phyloP scores from a whole-genome alignment of 1,140 invertebrate genomes.

The Theocolax elegans region DNA sequence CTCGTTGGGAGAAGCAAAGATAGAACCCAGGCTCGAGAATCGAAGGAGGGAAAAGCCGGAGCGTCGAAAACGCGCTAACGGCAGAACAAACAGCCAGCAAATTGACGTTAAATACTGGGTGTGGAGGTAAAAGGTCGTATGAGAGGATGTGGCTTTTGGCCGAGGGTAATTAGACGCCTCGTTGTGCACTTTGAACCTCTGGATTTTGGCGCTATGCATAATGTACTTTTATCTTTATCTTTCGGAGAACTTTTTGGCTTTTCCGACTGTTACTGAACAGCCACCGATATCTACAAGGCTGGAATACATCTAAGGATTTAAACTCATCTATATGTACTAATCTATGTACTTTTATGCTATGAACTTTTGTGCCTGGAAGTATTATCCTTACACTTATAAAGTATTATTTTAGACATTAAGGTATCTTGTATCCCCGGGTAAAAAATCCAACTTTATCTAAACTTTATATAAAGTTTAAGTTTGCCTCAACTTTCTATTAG shows the following conservation, averaged over 20 bases:
- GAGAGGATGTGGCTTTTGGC: slow-evolving; percentile 21
- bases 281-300: no score
- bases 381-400: no score
- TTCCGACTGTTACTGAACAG: no score
- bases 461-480: no score
- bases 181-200: slow-evolving; percentile 22
- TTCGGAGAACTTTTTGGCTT: neutral
- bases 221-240: neutral
- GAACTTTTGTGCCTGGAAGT: no score
- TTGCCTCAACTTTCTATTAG: no score
- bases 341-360: no score
- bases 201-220: neutral
- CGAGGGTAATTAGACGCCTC: slow-evolving; percentile 43
- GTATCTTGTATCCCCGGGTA: no score
- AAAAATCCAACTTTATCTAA: no score
- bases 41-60: slow-evolving; percentile 17
- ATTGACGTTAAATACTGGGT: slow-evolving; percentile 36
- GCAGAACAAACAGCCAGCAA: slow-evolving; percentile 41
- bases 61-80: slow-evolving; percentile 52
- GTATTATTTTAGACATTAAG: no score
- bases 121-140: neutral
- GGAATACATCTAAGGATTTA: no score
- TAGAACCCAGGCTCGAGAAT: neutral
- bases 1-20: slow-evolving; percentile 24
- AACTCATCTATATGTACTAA: no score